Conservation (phyloP, 2,113 vertebrate species). For the Meriones unguiculatus region DNA sequence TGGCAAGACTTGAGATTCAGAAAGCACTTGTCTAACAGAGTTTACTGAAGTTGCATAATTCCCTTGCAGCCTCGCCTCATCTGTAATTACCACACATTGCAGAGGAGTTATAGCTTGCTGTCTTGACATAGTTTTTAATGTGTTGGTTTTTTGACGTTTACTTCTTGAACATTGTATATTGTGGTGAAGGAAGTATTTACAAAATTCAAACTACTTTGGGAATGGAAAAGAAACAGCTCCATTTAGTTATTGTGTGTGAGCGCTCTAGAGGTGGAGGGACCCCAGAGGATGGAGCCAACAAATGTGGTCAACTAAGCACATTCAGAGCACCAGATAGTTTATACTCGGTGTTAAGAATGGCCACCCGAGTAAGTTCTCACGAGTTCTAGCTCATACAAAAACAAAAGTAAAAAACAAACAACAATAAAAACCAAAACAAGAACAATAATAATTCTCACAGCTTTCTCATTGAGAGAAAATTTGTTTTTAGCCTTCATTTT, state of each 20-base stretch:
- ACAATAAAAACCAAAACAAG: neutral
- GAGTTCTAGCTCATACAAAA: neutral
- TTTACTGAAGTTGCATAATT: slow-evolving; percentile 55
- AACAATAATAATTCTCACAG: neutral
- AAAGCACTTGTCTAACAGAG: neutral
- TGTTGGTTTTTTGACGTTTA: neutral
- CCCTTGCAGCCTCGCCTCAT: neutral
- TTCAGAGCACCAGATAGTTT: neutral
- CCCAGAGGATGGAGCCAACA: no score
- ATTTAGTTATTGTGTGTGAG: neutral
- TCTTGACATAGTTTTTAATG: neutral
- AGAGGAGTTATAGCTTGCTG: slow-evolving; percentile 14
- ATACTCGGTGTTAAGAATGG: neutral
- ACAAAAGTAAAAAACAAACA: neutral
- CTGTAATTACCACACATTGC: neutral
- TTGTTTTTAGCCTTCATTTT: slow-evolving; percentile 41
- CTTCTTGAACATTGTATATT: slow-evolving; percentile 42
- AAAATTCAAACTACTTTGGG: slow-evolving; percentile 6
- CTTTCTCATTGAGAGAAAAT: neutral
- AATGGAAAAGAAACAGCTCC: neutral
- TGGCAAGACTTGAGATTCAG: neutral
- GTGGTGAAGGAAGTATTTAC: slow-evolving; percentile 9
- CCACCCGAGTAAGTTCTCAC: neutral
- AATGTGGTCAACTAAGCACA: neutral
- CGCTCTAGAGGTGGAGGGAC: no score